Evolutionary conservation across 2,797 vertebrate species (phyloP), one percentile per base, ranked within the genome.

Genomic region (Liparis tanakae): DNA sequence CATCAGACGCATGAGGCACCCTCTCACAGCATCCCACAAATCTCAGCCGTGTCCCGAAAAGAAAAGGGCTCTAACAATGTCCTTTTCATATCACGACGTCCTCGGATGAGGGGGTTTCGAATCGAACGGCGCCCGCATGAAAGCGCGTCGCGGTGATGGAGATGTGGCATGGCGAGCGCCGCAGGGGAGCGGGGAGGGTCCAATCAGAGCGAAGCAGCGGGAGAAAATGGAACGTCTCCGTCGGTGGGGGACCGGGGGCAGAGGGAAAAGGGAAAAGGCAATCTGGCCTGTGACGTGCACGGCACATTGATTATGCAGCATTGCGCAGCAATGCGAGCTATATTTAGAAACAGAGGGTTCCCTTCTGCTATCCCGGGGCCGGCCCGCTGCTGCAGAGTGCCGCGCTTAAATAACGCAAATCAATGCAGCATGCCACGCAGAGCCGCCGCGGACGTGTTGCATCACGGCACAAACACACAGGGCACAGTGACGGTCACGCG

Each of bases 301-400:
- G 17, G 46, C 22, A 14, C 69, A 93, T 91, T 70, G 93, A 94
- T 93, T 84, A 77, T 84, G 81, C 25, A 30, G 80, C 88, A 30
- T 30, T 79, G 78, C 76, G 83, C 90, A 81, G 94, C 92, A 50
- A 73, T 67, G 72, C 37, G 72, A 70, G 87, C 89, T 94, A 94
- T 88, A 94, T 92, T 89, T 95, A 93, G 94, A 85, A 82, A 56
- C 43, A 53, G 84, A 92, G 90, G 92, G 88, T 93, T 94, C 90
- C 93, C 94, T 89, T 88, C 88, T 88, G 79, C 76, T 69, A 15
- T 85, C 73, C 75, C 1, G 8, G n/a, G 77, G 72, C 80, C 85
- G 50, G 74, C 83, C 80, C 55, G 84, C 87, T 80, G 78, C 86
- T 82, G 90, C 92, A 92, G 83, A 77, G 84, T 34, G 60, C 62